Conservation (phyloP, 2,888 invertebrate species). For the Sicus ferrugineus region DNA sequence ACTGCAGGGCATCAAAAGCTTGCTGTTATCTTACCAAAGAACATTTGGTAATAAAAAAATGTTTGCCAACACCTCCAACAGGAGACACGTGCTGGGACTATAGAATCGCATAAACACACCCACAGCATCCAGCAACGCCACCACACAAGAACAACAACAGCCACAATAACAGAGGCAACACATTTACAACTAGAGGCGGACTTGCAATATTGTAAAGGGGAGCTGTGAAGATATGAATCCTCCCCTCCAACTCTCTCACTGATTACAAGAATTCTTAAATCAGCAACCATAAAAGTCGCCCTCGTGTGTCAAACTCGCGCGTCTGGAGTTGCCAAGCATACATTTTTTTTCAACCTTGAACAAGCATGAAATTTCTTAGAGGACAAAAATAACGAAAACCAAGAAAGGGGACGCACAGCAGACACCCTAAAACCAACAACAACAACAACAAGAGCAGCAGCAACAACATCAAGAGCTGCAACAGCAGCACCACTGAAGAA, state of each 20-base stretch:
- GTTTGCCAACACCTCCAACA: not conserved
- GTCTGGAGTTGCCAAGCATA: not conserved
- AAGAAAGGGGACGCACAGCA: no score
- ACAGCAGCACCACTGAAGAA: not conserved
- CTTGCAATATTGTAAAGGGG: no score
- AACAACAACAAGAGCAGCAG: conserved; percentile 6
- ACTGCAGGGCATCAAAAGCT: not conserved
- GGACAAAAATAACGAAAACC: no score
- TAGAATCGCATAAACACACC: not conserved
- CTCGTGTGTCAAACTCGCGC: conserved; percentile 12
- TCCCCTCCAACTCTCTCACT: not conserved
- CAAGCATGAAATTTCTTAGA: conserved; percentile 18
- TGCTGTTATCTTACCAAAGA: not conserved
- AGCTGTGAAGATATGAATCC: no score
- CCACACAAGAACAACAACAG: not conserved
- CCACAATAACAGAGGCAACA: not conserved
- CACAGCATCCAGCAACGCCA: not conserved
- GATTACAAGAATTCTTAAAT: no score
- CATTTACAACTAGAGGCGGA: no score
- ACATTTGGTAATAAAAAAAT: not conserved
- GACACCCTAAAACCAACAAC: not conserved
- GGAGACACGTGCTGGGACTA: not conserved
- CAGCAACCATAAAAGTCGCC: conserved; percentile 6
- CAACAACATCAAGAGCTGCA: conserved; percentile 5
- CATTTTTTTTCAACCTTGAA: conserved; percentile 13